Base-by-base conservation (phyloP, 2,888 invertebrate species). In the Tachina grossa region DNA sequence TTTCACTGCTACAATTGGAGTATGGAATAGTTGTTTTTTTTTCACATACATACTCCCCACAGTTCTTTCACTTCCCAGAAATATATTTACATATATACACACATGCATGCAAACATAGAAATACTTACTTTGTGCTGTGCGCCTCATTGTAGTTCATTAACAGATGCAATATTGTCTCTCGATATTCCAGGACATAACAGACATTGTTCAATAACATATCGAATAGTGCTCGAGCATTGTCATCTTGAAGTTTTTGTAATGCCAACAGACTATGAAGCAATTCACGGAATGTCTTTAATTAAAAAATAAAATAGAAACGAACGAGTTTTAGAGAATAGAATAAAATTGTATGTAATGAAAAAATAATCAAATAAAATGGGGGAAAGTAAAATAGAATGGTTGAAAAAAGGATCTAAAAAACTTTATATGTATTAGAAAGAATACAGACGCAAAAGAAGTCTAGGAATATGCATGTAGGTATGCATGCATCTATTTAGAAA, bases 141-240 rank as follows among this genome's bases (percentile, higher is more conserved):
- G 95, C 93, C 90, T 97, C 96, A 91, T 98, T 96, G 93, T 96
- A 99, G 89, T 95, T 95, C 87, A 96, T 94, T 89, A 98, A 93
- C 87, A 98, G 95, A 71, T 95, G 94, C 79, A 98, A 93, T 90
- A 98, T 95, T 88, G 98, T 95, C 93, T 99, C 99, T 87, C 99
- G 94, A 92, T 98, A 98, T 93, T 99, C 99, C 89, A 97, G 94
- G 63, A 98, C 96, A 93, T 99, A 99, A 93, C 99, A 97, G 87
- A 98, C 95, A 92, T 97, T 97, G 92, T 97, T 96, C 93, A 98
- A 96, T 88, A 99, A 95, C 89, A 97, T 96, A 93, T 95, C 96
- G 55, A 97, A 96, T 16, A 97, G 96, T 76, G 96, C 96, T 87
- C 94, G 94, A 1, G 98, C 96, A 39, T 94, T 94, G 51, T 93